Base-by-base conservation (phyloP, 2,888 invertebrate genomes). In the Macaria liturata region DNA sequence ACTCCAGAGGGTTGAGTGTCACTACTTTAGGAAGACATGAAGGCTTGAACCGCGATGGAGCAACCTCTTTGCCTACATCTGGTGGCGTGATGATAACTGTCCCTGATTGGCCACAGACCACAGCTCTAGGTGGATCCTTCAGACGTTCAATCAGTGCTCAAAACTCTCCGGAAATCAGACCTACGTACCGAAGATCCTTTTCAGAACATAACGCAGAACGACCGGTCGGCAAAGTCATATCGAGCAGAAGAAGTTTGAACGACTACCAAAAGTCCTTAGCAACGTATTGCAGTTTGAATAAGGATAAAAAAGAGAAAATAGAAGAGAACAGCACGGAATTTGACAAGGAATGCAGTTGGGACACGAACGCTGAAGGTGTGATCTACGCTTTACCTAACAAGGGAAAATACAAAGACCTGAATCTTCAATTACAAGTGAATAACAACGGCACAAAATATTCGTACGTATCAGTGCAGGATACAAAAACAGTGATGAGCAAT, bases 51-150 rank as follows among this genome's bases (percentile, higher is more conserved):
- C 77, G 80, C 55, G 91, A 91, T 66, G 91, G 92, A 0, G 89
- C 91, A 0, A 75, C 87, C 0, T 88, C 91, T 0, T 74, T 91
- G 0, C 91, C 91, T 2, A 78, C 88, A 0, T 93, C 93, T 49
- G 93, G 94, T 32, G 93, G 93, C 4, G 93, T 94, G 8, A 93
- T 94, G 84, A 93, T 94, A 65, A 94, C 94, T 1, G 94, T 94
- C 1, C 94, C 93, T n/a, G 94, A 94, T 69, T 94, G 94, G 94
- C 92, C 93, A 0, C 88, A 86, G 59, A 85, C 83, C 6, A 80
- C 81, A 0, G 82, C 80, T 5, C 58, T 84, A 37, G 84, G 84
- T 30, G 71, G 82, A 0, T 78, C 88, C 0, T 84, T 88, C 61
- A 70, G 85, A 52, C 76, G 85, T 56, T 91, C 89, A 0, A 86